These are phyloP conservation scores for Sciurus carolinensis DNA, from an alignment of 2,797 vertebrate species.

Conservation along the genomic window DNA sequence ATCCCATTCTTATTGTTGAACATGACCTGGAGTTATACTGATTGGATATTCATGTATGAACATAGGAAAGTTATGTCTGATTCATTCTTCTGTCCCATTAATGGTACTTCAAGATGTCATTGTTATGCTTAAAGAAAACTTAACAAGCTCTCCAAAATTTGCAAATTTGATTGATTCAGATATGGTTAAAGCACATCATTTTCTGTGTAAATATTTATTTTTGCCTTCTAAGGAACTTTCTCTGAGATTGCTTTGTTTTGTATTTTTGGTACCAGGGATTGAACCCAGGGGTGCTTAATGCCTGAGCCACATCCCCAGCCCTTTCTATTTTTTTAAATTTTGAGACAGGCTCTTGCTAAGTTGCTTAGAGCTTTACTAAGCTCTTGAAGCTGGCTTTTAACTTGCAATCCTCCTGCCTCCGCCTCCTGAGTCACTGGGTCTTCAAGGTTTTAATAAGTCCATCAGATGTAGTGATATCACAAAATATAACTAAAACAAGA, in stretches of 20 bases:
- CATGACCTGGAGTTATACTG: no score
- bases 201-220: constrained; percentile 62
- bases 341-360: no score
- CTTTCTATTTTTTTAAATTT: no score
- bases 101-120: constrained; percentile 39
- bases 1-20: no score
- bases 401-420: no score
- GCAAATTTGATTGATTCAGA: constrained; percentile 48
- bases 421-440: no score
- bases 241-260: constrained; percentile 38
- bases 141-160: constrained; percentile 48
- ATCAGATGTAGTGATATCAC: neutral
- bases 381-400: no score
- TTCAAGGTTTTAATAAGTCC: constrained; percentile 47
- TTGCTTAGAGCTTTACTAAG: no score
- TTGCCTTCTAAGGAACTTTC: constrained; percentile 56
- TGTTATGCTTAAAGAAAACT: constrained; percentile 51
- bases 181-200: constrained; percentile 38
- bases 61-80: no score
- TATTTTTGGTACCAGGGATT: neutral
- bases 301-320: no score
- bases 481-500: neutral
- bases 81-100: neutral
- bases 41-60: no score
- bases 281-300: no score